Evolutionary conservation across 2,797 vertebrate genomes (phyloP), one percentile per base, ranked within the genome.

Genomic region (Danio tinwini): DNA sequence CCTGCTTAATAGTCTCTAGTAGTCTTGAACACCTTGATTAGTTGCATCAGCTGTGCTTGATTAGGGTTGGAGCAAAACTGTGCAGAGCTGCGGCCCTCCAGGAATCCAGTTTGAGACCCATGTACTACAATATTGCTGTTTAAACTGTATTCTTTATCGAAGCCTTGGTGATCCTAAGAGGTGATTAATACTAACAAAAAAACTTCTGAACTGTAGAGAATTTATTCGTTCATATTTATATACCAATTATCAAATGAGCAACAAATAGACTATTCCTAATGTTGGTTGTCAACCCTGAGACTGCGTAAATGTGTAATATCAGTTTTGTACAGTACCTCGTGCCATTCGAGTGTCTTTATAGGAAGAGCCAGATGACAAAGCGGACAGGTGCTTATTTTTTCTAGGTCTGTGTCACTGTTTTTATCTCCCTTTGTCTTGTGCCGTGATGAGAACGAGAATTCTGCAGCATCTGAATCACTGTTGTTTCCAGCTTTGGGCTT

Each of bases 351-450:
- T 0, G 87, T 93, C 63, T 5, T 0, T 39, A 88, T 0, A 3
- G 93, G 92, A 72, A 94, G 88, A 8, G 90, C 85, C 86, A 94
- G 88, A 12, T 92, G 89, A 82, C 93, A 94, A 78, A 89, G 47
- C 4, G 89, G 89, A 82, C 93, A 94, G 78, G 83, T 83, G 52
- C 67, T 82, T 81, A 93, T 91, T 83, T 84, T 65, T n/a, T 87
- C 69, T 40, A 71, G 0, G 0, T 81, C 50, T 8, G 16, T 13
- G 3, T 19, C 37, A 7, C 21, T 5, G 1, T 69, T 47, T 0
- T 63, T 87, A 85, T 44, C 17, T 7, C 17, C 64, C 56, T 88
- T 92, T 71, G 61, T 81, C 84, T 53, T 76, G 2, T 52, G 55
- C 12, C 84, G 39, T 40, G 29, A 40, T 29, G 61, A 84, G 37